Evolutionary conservation across 2,888 invertebrate genomes (phyloP), one percentile per base, ranked within the genome.

Genomic region (Dasysyrphus tricinctus): DNA sequence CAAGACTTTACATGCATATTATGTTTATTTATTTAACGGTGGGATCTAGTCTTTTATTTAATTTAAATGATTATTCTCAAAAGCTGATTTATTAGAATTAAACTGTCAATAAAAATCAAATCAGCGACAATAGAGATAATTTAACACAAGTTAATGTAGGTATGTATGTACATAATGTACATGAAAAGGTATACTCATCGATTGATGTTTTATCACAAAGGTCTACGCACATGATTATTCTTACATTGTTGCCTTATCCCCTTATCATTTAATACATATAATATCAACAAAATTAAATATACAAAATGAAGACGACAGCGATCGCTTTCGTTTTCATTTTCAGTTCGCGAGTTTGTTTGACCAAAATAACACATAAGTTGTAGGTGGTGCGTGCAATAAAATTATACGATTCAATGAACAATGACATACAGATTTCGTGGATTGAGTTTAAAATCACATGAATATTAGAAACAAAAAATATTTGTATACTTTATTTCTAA

Each of bases 291-390:
- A 37, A 32, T 32, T 16, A 34, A 42, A 34, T 12, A 51, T 1
- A 37, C n/a, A 67, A 34, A 67, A 19, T 19, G 32, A 65, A 14
- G 37, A 51, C 19, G 51, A 65, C 42, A 42, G 32, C 63, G 63
- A 80, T 73, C 56, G 44, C 70, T 73, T 67, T 59, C 72, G 77
- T 76, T 85, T 85, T 85, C 80, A 73, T 77, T 85, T 85, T 85
- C 80, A 74, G 80, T 80, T 80, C 16, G 69, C 63, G 73, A 57
- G 69, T 63, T 85, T 44, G 42, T 73, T 56, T 73, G 61, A 24
- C 54, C 70, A 61, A 73, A 70, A 74, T 73, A 73, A n/a, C 57
- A 80, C 57, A 70, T 51, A 16, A 19, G 47, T 80, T 65, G 59
- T 76, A 72, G 76, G 59, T 54, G 67, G 80, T 76, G 70, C 65